phyloP scores from a whole-genome alignment of 2,888 invertebrate species.

The Morinoia aosen region DNA sequence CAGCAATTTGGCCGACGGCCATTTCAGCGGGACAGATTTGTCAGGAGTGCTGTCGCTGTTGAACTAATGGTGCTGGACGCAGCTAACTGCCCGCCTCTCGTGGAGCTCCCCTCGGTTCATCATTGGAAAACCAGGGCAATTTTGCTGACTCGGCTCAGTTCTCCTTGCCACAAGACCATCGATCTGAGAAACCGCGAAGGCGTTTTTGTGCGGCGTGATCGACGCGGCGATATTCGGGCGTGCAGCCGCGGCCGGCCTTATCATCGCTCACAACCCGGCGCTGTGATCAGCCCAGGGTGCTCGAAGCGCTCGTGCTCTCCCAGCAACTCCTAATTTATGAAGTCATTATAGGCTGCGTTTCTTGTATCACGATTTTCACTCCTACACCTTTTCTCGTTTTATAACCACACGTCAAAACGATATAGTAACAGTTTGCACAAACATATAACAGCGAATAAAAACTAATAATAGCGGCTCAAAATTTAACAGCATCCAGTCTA shows the following conservation, averaged over 20 bases:
- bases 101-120: background rate
- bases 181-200: constrained; percentile 31
- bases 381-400: too few relatives aligned
- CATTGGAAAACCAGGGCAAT: constrained; percentile 48
- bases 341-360: too few relatives aligned
- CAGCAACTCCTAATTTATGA: too few relatives aligned
- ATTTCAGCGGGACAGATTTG: constrained; percentile 7
- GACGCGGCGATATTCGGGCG: constrained; percentile 18
- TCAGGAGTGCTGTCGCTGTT: constrained; percentile 2
- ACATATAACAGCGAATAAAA: too few relatives aligned
- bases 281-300: background rate
- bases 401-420: too few relatives aligned
- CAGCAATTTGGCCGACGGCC: constrained; percentile 23
- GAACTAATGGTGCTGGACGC: constrained; percentile 10
- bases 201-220: constrained; percentile 7
- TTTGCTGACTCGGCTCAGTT: constrained; percentile 43
- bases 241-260: background rate
- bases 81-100: constrained; percentile 43
- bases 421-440: too few relatives aligned
- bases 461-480: too few relatives aligned
- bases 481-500: too few relatives aligned
- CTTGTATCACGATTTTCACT: too few relatives aligned
- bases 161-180: constrained; percentile 31
- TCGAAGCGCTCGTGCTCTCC: background rate
- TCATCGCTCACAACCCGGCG: background rate